Percentiles rank a stretch among this genome's conserved stretches.
These are phyloP conservation scores for Zaprionus ghesquierei DNA, from an alignment of 1,140 invertebrate genomes.

Conservation along the genomic window DNA sequence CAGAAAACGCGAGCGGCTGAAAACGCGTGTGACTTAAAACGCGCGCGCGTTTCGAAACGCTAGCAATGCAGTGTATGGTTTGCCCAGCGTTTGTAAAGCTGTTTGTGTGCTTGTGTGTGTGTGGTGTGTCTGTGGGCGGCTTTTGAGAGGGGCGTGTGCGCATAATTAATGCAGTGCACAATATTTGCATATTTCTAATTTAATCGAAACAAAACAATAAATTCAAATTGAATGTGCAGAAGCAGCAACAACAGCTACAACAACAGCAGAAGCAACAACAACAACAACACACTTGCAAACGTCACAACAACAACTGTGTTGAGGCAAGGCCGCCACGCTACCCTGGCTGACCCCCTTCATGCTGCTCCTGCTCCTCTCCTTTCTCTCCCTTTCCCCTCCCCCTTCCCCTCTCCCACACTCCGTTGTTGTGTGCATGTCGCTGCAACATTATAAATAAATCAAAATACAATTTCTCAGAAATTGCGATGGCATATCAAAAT, in stretches of 20 bases:
- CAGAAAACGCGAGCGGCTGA: no score
- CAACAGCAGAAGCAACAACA: conserved; percentile 21
- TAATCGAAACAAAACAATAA: conserved; percentile 73
- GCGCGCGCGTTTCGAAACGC: conserved; percentile 23
- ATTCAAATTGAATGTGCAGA: conserved; percentile 51
- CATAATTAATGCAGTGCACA: conserved; percentile 72
- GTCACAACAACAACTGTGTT: conserved; percentile 28
- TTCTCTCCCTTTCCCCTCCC: neutral
- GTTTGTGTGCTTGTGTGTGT: neutral
- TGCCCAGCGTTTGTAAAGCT: no score
- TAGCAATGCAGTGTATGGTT: neutral
- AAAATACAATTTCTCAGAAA: conserved; percentile 82
- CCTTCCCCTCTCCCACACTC: neutral
- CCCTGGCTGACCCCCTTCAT: neutral
- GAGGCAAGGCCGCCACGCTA: conserved; percentile 26
- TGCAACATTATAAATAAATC: conserved; percentile 82
- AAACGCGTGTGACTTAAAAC: conserved; percentile 29
- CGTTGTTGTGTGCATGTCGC: conserved; percentile 73
- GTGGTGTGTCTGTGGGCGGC: neutral
- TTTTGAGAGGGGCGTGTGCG: conserved; percentile 5
- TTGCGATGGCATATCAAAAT: conserved; percentile 81
- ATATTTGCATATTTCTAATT: conserved; percentile 82
- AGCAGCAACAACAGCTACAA: neutral
- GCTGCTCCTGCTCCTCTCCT: neutral
- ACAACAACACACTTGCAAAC: no score